phyloP scores from a whole-genome alignment of 1,140 invertebrate genomes.

The Potamilus streckersoni region DNA sequence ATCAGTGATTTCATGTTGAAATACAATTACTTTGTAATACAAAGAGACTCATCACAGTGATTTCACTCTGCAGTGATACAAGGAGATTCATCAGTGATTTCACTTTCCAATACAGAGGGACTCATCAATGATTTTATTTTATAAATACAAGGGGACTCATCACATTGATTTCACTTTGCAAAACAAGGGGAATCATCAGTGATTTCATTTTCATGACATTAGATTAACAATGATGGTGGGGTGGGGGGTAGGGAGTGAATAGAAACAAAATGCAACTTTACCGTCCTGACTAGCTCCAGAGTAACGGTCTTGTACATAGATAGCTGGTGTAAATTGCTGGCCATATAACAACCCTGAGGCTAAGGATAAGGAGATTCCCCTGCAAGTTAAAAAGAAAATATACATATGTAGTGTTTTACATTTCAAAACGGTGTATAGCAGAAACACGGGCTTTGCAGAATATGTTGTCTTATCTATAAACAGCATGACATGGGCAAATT shows the following conservation, averaged over 20 bases:
- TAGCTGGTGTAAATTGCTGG: slow-evolving; percentile 65
- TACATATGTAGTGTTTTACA: neutral
- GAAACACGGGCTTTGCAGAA: too few species aligned
- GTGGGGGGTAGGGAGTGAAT: neutral
- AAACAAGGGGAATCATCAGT: too few species aligned
- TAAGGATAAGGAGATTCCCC: slow-evolving; percentile 58
- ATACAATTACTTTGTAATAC: too few species aligned
- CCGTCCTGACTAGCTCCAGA: slow-evolving; percentile 50
- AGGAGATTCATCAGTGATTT: too few species aligned
- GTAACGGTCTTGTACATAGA: slow-evolving; percentile 66
- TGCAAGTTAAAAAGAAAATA: slow-evolving; percentile 37
- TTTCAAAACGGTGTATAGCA: neutral
- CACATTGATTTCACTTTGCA: too few species aligned
- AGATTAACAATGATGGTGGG: neutral
- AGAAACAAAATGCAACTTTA: slow-evolving; percentile 23
- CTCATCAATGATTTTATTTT: too few species aligned
- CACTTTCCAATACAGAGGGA: too few species aligned
- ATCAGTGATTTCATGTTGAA: too few species aligned
- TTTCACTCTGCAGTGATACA: too few species aligned
- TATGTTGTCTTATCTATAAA: too few species aligned
- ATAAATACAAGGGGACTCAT: too few species aligned
- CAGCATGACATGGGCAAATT: neutral
- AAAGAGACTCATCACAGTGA: too few species aligned
- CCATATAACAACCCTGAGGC: slow-evolving; percentile 68
- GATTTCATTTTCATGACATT: neutral